These are phyloP conservation scores for Meliscaeva auricollis DNA, from an alignment of 2,888 invertebrate species.

Conservation along the genomic window DNA sequence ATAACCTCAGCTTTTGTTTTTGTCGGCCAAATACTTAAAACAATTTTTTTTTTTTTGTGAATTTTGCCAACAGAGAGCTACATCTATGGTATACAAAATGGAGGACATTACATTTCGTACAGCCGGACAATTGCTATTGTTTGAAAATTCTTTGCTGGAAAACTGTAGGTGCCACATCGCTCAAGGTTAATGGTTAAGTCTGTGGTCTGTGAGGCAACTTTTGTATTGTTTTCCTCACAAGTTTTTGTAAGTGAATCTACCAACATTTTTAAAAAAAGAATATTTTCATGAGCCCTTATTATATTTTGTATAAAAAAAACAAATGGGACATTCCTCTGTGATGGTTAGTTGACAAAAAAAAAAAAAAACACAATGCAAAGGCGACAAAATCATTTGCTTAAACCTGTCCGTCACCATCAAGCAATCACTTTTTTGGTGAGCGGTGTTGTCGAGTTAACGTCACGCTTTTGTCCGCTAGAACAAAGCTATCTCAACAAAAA, in stretches of 20 bases:
- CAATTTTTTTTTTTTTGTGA: not conserved
- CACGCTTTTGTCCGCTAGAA: slow-evolving; percentile 51
- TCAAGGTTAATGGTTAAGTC: slow-evolving; percentile 33
- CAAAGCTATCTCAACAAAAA: slow-evolving; percentile 50
- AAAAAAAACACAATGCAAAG: slow-evolving; percentile 57
- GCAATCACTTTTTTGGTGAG: slow-evolving; percentile 60
- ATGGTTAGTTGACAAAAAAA: not conserved
- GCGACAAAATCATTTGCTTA: slow-evolving; percentile 59
- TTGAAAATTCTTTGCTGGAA: not conserved
- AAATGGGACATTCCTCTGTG: not conserved
- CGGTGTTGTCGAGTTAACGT: slow-evolving; percentile 69
- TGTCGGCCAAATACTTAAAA: slow-evolving; percentile 53
- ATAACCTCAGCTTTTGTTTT: slow-evolving; percentile 49
- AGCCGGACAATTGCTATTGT: slow-evolving; percentile 21
- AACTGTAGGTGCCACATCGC: not conserved
- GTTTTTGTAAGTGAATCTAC: slow-evolving; percentile 39
- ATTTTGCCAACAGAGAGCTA: slow-evolving; percentile 1
- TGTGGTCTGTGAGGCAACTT: slow-evolving; percentile 40
- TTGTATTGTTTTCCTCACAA: slow-evolving; percentile 16
- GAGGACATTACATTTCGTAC: slow-evolving; percentile 13
- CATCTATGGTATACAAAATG: not conserved
- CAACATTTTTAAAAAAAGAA: slow-evolving; percentile 45
- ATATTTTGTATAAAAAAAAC: too few species aligned
- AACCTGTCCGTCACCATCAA: slow-evolving; percentile 63
- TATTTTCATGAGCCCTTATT: not conserved